Percentiles rank a stretch among this genome's conserved stretches.
These are phyloP conservation scores for Rotaria socialis DNA, from an alignment of 2,888 invertebrate genomes.

Conservation along the genomic window DNA sequence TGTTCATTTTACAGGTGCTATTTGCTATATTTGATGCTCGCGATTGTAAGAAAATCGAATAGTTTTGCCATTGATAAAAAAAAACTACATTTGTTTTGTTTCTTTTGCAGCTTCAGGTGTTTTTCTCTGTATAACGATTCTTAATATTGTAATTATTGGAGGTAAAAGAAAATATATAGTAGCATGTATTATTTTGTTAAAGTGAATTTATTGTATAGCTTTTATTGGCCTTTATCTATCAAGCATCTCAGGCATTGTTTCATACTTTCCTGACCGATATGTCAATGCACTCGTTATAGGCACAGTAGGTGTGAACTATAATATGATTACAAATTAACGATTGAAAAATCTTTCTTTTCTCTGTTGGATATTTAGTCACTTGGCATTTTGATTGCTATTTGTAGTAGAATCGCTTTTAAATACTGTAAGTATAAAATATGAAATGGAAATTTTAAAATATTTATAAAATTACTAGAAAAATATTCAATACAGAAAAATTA, in stretches of 20 bases:
- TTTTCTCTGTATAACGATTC: constrained; percentile 16
- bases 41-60: background rate
- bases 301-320: background rate
- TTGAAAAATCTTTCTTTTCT: background rate
- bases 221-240: constrained; percentile 17
- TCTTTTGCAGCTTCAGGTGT: background rate
- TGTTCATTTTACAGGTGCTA: constrained; percentile 7
- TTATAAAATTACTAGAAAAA: too few relatives aligned
- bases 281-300: background rate
- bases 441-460: too few relatives aligned
- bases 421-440: background rate
- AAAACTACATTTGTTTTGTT: too few relatives aligned
- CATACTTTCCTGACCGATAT: constrained; percentile 25
- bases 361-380: background rate
- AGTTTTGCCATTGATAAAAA: background rate
- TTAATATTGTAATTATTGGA: constrained; percentile 34
- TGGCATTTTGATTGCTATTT: background rate
- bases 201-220: background rate
- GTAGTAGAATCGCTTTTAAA: background rate
- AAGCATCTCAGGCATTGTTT: background rate
- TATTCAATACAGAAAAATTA: too few relatives aligned
- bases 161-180: background rate
- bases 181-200: too few relatives aligned
- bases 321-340: background rate
- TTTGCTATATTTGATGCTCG: constrained; percentile 22